phyloP scores from a whole-genome alignment of 2,113 vertebrate species.

The Cyanoderma ruficeps region DNA sequence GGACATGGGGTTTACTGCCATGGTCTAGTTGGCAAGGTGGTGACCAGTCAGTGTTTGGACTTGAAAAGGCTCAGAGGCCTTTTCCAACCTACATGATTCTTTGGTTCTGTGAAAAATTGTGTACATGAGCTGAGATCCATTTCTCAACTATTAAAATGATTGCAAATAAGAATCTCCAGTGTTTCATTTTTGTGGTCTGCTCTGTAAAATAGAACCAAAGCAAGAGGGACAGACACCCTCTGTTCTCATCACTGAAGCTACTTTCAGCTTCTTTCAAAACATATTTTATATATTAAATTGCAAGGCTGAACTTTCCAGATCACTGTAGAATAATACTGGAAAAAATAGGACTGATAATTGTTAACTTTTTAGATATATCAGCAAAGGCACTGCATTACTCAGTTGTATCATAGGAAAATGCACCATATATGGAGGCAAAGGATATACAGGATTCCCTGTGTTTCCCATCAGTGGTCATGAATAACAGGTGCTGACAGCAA shows the following conservation, averaged over 20 bases:
- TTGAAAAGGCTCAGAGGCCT: not conserved
- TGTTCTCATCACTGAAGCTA: not conserved
- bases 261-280: not conserved
- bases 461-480: not conserved
- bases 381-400: not conserved
- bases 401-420: not conserved
- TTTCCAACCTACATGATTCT: not conserved
- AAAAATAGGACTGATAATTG: not conserved
- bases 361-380: not conserved
- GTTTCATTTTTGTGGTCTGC: not conserved
- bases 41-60: not conserved
- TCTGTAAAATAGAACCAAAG: not conserved
- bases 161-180: not conserved
- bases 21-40: not conserved
- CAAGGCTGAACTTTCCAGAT: not conserved
- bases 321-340: not conserved
- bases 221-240: not conserved
- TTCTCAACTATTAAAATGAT: not conserved
- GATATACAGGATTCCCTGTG: not conserved
- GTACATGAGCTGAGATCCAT: not conserved
- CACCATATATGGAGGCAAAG: not conserved
- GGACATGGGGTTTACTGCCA: not conserved
- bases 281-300: not conserved
- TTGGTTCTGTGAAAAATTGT: not conserved
- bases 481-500: not conserved